phyloP scores from a whole-genome alignment of 2,113 vertebrate species.

The Catharus minimus region DNA sequence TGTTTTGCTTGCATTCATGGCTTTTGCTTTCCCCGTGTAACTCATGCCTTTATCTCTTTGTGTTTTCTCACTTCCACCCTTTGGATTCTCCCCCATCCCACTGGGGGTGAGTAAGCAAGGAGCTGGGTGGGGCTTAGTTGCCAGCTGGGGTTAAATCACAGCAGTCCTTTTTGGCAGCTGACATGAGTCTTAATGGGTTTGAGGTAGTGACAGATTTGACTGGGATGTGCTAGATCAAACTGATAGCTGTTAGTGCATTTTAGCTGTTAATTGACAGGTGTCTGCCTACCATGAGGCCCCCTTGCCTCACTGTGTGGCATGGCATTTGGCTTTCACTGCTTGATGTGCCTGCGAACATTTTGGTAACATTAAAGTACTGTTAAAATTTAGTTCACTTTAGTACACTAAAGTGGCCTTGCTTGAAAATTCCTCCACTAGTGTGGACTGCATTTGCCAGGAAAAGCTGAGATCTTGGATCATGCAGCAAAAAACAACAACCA shows the following conservation, averaged over 20 bases:
- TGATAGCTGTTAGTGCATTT: background rate
- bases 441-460: background rate
- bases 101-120: too few species aligned
- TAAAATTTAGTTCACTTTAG: background rate
- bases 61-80: background rate
- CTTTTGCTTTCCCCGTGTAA: background rate
- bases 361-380: background rate
- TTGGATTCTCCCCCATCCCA: background rate
- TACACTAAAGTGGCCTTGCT: background rate
- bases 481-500: rapidly evolving
- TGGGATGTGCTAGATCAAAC: background rate
- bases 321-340: background rate
- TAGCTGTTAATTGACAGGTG: background rate
- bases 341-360: background rate
- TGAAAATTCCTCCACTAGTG: background rate
- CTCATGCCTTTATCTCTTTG: background rate
- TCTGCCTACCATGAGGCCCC: background rate
- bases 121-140: background rate
- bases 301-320: background rate
- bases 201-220: background rate
- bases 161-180: background rate
- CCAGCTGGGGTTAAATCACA: background rate
- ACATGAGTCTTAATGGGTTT: background rate
- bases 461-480: background rate
- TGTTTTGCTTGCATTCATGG: background rate